Evolutionary conservation across 1,140 invertebrate species (phyloP), one percentile per base, ranked within the genome.

Genomic region (Prorops nasuta): DNA sequence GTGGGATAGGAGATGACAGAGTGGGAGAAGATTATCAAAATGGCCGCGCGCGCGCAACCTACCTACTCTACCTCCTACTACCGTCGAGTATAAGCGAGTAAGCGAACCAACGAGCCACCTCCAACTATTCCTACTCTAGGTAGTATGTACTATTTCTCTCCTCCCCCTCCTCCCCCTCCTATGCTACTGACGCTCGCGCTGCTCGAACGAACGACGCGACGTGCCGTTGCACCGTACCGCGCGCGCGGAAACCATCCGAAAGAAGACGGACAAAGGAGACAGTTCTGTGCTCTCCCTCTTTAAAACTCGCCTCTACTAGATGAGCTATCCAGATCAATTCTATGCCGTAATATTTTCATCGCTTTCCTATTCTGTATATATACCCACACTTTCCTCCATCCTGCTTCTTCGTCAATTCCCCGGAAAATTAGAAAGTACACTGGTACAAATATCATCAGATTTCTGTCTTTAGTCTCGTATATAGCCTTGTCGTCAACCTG

Each of bases 1-100:
- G 53, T 46, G 49, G 42, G 44, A 58, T 58, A 56, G 59, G 49
- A 48, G 42, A n/a, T 37, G 43, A 49, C 36, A 48, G 37, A 64
- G 71, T 71, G 65, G 70, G 70, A 69, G n/a, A n/a, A n/a, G 70
- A 72, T 74, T 72, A 74, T 73, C 71, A 74, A 73, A 74, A 74
- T 74, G 71, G 72, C 72, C 71, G 72, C 71, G 60, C 60, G 60
- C 60, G 54, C 59, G 59, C 58, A 51, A 56, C 58, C 47, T 60
- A 51, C 54, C 7, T n/a, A 28, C 24, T 28, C 6, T 12, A 12
- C 4, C 15, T 35, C 15, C 34, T 35, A 35, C 34, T 35, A 35
- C 34, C n/a, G 34, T 4, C 34, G 9, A 35, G 9, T 28, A 28
- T 12, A 12, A 28, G 12, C 24, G 6, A 28, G 6, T 28, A 28